Conservation (phyloP, 2,888 invertebrate species). For the Synanthedon andrenaeformis region DNA sequence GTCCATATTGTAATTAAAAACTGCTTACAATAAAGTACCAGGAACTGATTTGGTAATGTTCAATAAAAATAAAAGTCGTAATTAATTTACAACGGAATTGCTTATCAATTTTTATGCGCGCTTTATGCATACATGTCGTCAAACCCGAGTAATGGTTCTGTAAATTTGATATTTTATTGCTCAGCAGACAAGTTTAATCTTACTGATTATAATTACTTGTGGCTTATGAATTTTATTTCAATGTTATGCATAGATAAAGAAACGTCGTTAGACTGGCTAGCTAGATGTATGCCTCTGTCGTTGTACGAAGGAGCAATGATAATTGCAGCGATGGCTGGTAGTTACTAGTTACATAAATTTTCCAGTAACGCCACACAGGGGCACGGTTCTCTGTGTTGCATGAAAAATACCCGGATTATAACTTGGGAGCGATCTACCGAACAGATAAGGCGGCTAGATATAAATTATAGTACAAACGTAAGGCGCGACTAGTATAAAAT, state of each 20-base stretch:
- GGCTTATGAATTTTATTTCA: background rate
- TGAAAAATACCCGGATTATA: slow-evolving; percentile 70
- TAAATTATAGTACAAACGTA: slow-evolving; percentile 66
- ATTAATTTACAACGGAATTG: slow-evolving; percentile 40
- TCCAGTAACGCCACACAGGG: slow-evolving; percentile 32
- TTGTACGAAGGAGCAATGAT: slow-evolving; percentile 16
- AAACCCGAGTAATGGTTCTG: slow-evolving; percentile 30
- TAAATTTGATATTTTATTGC: slow-evolving; percentile 41
- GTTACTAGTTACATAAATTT: slow-evolving; percentile 57
- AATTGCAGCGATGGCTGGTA: slow-evolving; percentile 49
- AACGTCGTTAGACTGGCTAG: background rate
- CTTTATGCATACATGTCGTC: slow-evolving; percentile 33
- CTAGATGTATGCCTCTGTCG: background rate
- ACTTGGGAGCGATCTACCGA: slow-evolving; percentile 56
- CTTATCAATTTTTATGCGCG: slow-evolving; percentile 28
- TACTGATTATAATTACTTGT: background rate
- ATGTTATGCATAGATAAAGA: background rate
- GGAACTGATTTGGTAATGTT: slow-evolving; percentile 3
- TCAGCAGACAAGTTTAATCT: slow-evolving; percentile 12
- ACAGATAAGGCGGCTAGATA: slow-evolving; percentile 58
- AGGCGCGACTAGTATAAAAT: slow-evolving; percentile 67
- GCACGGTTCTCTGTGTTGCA: slow-evolving; percentile 27
- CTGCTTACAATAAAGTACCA: background rate
- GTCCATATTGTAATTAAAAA: background rate
- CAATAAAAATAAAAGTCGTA: slow-evolving; percentile 29